Evolutionary conservation across 2,888 invertebrate species (phyloP).

Genomic region (Erpobdella octoculata): DNA sequence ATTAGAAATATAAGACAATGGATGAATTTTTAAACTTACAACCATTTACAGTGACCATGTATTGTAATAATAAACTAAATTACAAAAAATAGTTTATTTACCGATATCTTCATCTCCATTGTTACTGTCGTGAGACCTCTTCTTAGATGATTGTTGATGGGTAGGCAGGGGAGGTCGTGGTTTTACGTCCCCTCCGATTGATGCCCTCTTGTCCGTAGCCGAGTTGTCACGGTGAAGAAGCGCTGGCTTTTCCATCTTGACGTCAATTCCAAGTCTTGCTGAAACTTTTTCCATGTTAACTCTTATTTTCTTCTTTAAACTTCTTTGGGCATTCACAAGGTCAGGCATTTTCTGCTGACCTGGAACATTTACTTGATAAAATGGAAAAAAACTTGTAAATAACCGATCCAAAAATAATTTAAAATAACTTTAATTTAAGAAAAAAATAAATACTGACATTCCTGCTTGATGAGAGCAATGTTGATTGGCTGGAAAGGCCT

Average conservation of each 20-base stretch:
- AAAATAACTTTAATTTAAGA: background rate
- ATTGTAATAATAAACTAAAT: no score
- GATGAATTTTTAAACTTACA: background rate
- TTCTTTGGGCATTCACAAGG: conserved; percentile 37
- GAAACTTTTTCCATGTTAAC: conserved; percentile 31
- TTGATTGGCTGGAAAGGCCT: conserved; percentile 66
- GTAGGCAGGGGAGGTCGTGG: no score
- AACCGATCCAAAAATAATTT: no score
- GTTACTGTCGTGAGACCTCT: background rate
- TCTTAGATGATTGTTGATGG: no score
- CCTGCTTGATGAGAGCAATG: conserved; percentile 69
- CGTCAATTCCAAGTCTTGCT: conserved; percentile 45
- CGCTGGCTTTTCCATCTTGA: conserved; percentile 45
- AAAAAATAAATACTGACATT: conserved; percentile 60
- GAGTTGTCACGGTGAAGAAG: no score
- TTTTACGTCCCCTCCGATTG: no score
- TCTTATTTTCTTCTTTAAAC: conserved; percentile 35
- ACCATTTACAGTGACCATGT: no score
- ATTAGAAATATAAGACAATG: background rate
- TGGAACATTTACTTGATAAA: no score
- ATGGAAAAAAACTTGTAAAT: no score
- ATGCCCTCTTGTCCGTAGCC: no score
- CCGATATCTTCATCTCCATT: background rate
- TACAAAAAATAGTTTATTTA: no score
- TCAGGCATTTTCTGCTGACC: conserved; percentile 44